phyloP scores from a whole-genome alignment of 2,113 vertebrate species.

The Plecotus auritus region DNA sequence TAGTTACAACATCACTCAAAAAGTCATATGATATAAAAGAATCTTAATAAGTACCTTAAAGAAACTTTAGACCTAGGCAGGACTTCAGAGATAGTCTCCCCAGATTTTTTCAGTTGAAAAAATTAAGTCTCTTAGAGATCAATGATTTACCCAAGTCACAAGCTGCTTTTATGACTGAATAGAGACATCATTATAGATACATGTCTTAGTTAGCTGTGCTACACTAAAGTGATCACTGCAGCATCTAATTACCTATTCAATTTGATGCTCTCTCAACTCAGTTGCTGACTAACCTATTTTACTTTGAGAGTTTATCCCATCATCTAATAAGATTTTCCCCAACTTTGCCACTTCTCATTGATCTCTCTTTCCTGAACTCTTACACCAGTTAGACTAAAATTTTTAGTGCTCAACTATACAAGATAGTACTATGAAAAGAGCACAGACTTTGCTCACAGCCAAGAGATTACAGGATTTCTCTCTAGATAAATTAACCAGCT shows the following conservation, averaged over 20 bases:
- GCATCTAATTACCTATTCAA: neutral
- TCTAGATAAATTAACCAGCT: neutral
- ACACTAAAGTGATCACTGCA: neutral
- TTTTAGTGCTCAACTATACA: neutral
- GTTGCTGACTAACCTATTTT: neutral
- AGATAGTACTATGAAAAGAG: neutral
- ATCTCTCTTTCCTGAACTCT: neutral
- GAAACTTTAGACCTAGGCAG: neutral
- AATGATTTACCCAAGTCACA: neutral
- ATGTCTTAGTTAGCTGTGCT: neutral
- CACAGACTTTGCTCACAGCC: neutral
- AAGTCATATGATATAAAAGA: neutral
- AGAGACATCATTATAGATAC: neutral
- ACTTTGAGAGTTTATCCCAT: neutral
- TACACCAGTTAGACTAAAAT: neutral
- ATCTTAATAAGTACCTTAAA: conserved; percentile 23
- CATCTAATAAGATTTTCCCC: neutral
- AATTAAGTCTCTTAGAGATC: neutral
- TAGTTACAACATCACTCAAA: conserved; percentile 29
- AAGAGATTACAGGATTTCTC: neutral
- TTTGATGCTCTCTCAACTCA: neutral
- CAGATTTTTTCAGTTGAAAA: neutral
- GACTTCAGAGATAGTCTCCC: neutral
- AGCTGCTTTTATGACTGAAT: neutral
- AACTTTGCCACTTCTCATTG: neutral